A percentile compares a stretch with the other conserved stretches of the same genome.
These are phyloP conservation scores for Prochilodus magdalenae DNA, from an alignment of 2,113 vertebrate species.

Conservation along the genomic window DNA sequence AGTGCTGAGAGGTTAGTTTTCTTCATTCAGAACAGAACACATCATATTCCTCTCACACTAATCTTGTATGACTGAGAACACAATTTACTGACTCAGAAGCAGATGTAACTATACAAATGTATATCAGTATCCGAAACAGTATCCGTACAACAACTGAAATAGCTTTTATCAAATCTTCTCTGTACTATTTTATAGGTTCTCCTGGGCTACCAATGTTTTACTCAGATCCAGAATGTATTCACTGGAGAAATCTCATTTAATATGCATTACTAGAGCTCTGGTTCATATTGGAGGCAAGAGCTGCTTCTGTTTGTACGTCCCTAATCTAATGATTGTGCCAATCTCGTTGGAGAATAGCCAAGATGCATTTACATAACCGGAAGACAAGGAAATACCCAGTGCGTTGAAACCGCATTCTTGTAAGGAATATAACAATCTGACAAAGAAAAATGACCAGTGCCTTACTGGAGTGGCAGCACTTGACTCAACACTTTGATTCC, in stretches of 20 bases:
- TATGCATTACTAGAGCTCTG: constrained; percentile 40
- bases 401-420: constrained; percentile 62
- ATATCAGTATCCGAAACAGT: constrained; percentile 10
- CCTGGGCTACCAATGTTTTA: constrained; percentile 1
- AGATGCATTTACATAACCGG: constrained; percentile 52
- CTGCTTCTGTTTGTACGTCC: constrained; percentile 32
- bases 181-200: background rate
- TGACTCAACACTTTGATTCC: constrained; percentile 74
- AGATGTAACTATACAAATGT: background rate
- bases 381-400: constrained; percentile 50
- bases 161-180: constrained; percentile 16
- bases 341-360: constrained; percentile 45
- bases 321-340: constrained; percentile 45
- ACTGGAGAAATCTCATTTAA: constrained; percentile 35
- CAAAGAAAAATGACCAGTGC: constrained; percentile 69
- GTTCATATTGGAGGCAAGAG: constrained; percentile 23
- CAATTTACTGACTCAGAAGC: constrained; percentile 13
- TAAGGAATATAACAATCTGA: constrained; percentile 73
- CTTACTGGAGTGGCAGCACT: constrained; percentile 73
- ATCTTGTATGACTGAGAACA: constrained; percentile 18
- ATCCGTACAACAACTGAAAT: constrained; percentile 1
- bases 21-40: background rate
- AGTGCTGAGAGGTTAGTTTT: background rate
- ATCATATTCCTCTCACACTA: background rate
- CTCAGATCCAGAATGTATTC: background rate